Base-by-base conservation (phyloP, 1,140 invertebrate species). In the Drosophila mayri region DNA sequence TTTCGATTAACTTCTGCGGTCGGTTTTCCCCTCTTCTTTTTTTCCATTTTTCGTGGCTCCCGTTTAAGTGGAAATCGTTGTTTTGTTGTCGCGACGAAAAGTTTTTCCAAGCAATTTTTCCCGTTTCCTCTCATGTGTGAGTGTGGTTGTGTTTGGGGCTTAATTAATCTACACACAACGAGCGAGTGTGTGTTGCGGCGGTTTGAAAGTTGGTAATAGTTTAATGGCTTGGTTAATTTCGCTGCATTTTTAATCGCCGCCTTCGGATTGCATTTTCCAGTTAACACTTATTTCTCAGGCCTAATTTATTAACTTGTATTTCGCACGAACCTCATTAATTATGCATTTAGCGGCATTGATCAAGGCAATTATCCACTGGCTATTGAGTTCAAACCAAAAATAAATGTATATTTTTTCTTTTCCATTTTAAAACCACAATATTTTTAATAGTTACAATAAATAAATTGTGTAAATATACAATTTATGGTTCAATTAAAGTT, bases 61-160 rank as follows among this genome's bases (percentile, higher is more conserved):
- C 70, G 62, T 90, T 90, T 90, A 90, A 90, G 85, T 90, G 85
- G 81, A 90, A 90, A 90, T 90, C 85, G 85, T 85, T 90, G 85
- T 90, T 90, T 90, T 90, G 74, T 85, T 84, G 75, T 79, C 86
- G 75, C 88, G 64, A 76, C 75, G 80, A 79, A 90, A 90, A 85
- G 66, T 85, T 90, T 88, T 81, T 64, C 58, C 85, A 70, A 86
- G 76, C 77, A 68, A 85, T 90, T 90, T 90, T 85, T 60, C 84
- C 72, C 59, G 44, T 40, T 58, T 66, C 7, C 38, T 25, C 52
- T 9, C 41, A 16, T 37, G 38, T 43, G 49, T 38, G 25, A 25
- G 25, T 25, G 25, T 25, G 25, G 25, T 3, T 25, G 11, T 59
- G 50, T 52, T 32, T 57, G 38, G 35, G 58, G 60, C 58, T 76